Conservation (phyloP, 2,888 invertebrate species). For the Archips xylosteana region DNA sequence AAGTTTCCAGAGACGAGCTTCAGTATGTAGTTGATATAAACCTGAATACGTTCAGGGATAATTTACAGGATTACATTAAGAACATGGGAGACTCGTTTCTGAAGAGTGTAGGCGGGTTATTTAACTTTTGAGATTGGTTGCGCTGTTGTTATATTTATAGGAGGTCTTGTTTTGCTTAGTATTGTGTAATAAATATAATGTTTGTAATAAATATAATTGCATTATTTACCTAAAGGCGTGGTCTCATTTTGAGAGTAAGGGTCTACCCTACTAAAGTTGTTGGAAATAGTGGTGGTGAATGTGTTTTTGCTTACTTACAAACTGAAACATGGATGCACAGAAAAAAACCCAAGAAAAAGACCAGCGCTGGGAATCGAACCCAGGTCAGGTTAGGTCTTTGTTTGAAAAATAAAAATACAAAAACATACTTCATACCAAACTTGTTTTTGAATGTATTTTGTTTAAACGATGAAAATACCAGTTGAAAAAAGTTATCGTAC, state of each 20-base stretch:
- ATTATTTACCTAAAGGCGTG: not conserved
- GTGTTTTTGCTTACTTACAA: not conserved
- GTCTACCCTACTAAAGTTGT: not conserved
- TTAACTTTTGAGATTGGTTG: constrained; percentile 48
- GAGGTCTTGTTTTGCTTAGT: not conserved
- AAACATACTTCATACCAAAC: too few relatives aligned
- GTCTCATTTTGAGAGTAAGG: not conserved
- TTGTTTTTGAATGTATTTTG: not conserved
- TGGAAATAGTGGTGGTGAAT: not conserved
- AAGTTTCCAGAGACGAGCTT: constrained; percentile 54
- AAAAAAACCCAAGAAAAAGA: too few relatives aligned
- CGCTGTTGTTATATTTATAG: constrained; percentile 20
- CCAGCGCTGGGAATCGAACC: too few relatives aligned
- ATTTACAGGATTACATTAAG: constrained; percentile 51
- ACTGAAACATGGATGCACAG: too few relatives aligned
- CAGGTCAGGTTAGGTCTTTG: too few relatives aligned
- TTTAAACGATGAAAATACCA: constrained; percentile 2
- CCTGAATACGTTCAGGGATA: constrained; percentile 53
- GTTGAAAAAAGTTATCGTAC: constrained; percentile 6
- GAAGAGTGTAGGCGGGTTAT: constrained; percentile 52
- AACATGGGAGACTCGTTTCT: constrained; percentile 54
- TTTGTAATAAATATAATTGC: not conserved
- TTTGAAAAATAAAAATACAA: too few relatives aligned
- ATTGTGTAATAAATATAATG: not conserved
- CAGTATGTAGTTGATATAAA: constrained; percentile 59